Evolutionary conservation across 1,140 invertebrate species (phyloP), one percentile per base, ranked within the genome.

Genomic region (Anastatus disparis): DNA sequence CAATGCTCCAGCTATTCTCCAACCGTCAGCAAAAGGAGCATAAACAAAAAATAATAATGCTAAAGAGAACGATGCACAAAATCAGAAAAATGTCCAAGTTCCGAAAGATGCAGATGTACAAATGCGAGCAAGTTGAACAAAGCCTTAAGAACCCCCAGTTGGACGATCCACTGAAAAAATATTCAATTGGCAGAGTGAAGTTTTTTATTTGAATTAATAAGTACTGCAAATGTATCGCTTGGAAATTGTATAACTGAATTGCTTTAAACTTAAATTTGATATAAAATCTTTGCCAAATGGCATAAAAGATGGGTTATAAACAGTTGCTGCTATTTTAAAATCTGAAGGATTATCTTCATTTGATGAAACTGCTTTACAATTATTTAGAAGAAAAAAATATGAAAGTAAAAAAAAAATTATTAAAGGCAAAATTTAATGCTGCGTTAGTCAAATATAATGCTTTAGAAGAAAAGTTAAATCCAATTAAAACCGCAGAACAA

Each of bases 271-370:
- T 55, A 72, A 81, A 53, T 50, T 82, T 53, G 72, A 81, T 55
- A 4, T 73, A 29, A 70, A 81, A 70, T 66, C 67, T 8, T 62
- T 83, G 13, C 76, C 81, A 1, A 77, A 35, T 7, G 68, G 79
- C 10, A 76, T 78, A 1, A 81, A 75, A 31, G 76, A 82, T n/a
- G 71, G 70, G 10, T 59, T 80, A 12, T 48, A 79, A 20, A 79
- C 79, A 62, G 46, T 77, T n/a, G 59, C 69, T 55, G 69, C 61
- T 2, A 77, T 81, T 38, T 48, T 80, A 27, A 77, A 71, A 72
- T 67, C 66, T 0, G 79, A 84, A 53, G 78, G 76, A 26, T 40
- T 84, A 29, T 13, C 71, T 1, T 74, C 78, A 29, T 48, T 82
- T 12, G 75, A 84, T 65, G 75, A 78, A 27, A 73, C 59, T 9